Evolutionary conservation across 2,797 vertebrate species (phyloP).

Genomic region (Phoebastria nigripes): DNA sequence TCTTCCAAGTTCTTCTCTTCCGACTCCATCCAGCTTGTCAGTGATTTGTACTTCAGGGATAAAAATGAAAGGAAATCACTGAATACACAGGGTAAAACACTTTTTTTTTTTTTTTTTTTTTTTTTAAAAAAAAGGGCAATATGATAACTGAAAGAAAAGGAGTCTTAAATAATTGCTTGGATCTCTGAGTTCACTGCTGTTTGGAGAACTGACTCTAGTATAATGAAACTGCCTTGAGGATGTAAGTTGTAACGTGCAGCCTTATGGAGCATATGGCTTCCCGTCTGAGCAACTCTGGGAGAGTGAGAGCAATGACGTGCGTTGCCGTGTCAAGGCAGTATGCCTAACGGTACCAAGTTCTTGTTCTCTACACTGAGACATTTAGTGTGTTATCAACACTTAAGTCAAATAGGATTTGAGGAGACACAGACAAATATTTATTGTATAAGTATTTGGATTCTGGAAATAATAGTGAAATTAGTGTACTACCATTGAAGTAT

Average conservation of each 20-base stretch:
- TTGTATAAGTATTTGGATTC: neutral
- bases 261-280: accelerated
- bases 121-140: neutral
- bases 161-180: neutral
- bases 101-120: too few relatives aligned
- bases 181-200: neutral
- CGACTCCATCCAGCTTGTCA: neutral
- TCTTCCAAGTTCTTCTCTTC: neutral
- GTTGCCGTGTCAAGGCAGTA: accelerated
- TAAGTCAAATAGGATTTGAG: neutral
- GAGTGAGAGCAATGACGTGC: accelerated
- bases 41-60: neutral
- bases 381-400: neutral
- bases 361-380: neutral
- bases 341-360: too few relatives aligned
- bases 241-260: accelerated
- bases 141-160: neutral
- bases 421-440: neutral
- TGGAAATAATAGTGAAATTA: neutral
- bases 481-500: neutral
- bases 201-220: neutral
- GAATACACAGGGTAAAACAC: neutral
- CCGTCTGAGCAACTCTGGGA: neutral
- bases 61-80: neutral
- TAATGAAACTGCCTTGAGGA: neutral